These are phyloP conservation scores for Heteromormyrus szaboi DNA, from an alignment of 2,797 vertebrate genomes.

Conservation along the genomic window DNA sequence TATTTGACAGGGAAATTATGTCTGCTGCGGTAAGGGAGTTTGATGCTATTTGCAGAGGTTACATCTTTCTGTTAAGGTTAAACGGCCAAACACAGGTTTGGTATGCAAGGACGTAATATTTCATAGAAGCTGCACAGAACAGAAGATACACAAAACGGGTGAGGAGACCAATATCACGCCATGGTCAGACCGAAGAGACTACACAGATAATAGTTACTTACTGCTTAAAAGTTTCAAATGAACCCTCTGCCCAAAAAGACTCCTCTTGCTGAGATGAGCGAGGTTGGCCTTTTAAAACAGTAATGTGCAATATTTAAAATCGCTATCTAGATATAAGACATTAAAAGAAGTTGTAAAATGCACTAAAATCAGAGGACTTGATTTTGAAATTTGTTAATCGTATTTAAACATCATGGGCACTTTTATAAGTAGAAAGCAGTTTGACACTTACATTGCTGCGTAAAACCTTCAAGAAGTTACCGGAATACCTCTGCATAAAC, in stretches of 20 bases:
- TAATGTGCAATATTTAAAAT: not conserved
- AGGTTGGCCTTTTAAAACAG: slow-evolving; percentile 38
- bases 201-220: slow-evolving; percentile 27
- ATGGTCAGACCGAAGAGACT: not conserved
- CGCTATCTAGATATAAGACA: not conserved
- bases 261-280: slow-evolving; percentile 44
- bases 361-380: not conserved
- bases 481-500: slow-evolving; percentile 37
- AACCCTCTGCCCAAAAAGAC: slow-evolving; percentile 35
- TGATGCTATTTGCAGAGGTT: not conserved
- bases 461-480: slow-evolving; percentile 34
- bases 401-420: not conserved
- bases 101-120: not conserved
- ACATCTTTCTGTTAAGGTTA: not conserved
- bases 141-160: not conserved
- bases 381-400: not conserved
- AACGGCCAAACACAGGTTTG: not conserved
- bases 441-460: slow-evolving; percentile 44
- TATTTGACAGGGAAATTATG: not conserved
- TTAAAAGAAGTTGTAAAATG: not conserved
- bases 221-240: slow-evolving; percentile 43
- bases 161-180: not conserved
- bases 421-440: not conserved
- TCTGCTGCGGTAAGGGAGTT: not conserved
- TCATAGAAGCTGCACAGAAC: not conserved